Evolutionary conservation across 1,140 invertebrate species (phyloP).

Genomic region (Battus philenor): DNA sequence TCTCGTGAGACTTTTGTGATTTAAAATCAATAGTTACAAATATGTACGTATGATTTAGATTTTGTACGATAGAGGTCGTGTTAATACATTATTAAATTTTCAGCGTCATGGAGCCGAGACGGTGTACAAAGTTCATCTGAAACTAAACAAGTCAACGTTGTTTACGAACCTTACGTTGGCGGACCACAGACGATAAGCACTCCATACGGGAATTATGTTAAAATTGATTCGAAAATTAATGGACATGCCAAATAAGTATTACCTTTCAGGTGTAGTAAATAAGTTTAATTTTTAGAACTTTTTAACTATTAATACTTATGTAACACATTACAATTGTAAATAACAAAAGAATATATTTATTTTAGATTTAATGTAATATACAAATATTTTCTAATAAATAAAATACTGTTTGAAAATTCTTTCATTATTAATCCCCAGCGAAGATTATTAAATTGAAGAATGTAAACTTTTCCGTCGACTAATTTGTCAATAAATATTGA

Average conservation of each 20-base stretch:
- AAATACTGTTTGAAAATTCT: too few species aligned
- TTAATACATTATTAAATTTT: slow-evolving; percentile 17
- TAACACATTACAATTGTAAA: too few species aligned
- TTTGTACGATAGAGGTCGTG: slow-evolving; percentile 6
- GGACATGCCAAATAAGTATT: not conserved
- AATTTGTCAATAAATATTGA: too few species aligned
- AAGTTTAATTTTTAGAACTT: not conserved
- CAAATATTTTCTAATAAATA: too few species aligned
- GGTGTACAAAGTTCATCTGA: slow-evolving; percentile 22
- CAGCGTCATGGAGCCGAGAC: slow-evolving; percentile 49
- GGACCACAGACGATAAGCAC: slow-evolving; percentile 64
- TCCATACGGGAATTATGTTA: slow-evolving; percentile 65
- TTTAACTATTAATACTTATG: too few species aligned
- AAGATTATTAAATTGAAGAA: too few species aligned
- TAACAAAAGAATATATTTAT: too few species aligned
- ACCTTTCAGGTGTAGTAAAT: slow-evolving; percentile 5
- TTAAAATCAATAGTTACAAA: not conserved
- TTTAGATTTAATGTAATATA: too few species aligned
- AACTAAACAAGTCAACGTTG: slow-evolving; percentile 26
- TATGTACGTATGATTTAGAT: not conserved
- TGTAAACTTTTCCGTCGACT: too few species aligned
- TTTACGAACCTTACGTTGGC: slow-evolving; percentile 35
- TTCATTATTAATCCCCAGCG: too few species aligned
- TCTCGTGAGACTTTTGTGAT: slow-evolving; percentile 22
- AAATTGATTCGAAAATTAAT: slow-evolving; percentile 20